Percentiles rank a stretch among this genome's conserved stretches.
Conservation (phyloP, 2,888 invertebrate species). For the Celastrina argiolus region DNA sequence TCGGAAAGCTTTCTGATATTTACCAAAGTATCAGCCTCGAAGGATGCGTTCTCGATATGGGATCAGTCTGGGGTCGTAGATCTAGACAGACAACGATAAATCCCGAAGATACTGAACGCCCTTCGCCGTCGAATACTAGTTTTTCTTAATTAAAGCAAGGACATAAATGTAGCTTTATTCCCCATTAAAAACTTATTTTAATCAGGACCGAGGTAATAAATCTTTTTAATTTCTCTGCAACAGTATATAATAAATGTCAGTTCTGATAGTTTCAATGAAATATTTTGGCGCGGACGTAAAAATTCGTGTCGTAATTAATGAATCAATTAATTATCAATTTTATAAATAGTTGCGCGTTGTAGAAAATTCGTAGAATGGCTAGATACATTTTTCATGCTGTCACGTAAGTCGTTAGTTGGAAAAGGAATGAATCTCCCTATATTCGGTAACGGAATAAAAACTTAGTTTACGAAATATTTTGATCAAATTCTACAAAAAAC, state of each 20-base stretch:
- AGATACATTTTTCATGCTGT: constrained; percentile 2
- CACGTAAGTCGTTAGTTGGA: not conserved
- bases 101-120: constrained; percentile 17
- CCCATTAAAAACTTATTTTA: constrained; percentile 3
- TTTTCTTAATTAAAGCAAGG: constrained; percentile 10
- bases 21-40: not conserved
- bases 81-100: constrained; percentile 17
- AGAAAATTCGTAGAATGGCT: not conserved
- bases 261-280: not conserved
- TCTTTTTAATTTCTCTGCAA: not conserved
- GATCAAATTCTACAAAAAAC: not conserved
- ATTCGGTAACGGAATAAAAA: not conserved
- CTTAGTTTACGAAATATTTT: not conserved
- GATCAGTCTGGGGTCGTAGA: constrained; percentile 21
- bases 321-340: not conserved
- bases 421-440: not conserved
- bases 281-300: not conserved
- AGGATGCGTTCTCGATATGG: constrained; percentile 10
- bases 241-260: constrained; percentile 2
- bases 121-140: constrained; percentile 2
- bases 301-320: not conserved
- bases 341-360: not conserved
- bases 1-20: constrained; percentile 13
- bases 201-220: not conserved
- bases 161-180: not conserved